Percentiles rank a stretch among this genome's conserved stretches.
phyloP scores from a whole-genome alignment of 2,888 invertebrate species.

The Hymenopus coronatus region DNA sequence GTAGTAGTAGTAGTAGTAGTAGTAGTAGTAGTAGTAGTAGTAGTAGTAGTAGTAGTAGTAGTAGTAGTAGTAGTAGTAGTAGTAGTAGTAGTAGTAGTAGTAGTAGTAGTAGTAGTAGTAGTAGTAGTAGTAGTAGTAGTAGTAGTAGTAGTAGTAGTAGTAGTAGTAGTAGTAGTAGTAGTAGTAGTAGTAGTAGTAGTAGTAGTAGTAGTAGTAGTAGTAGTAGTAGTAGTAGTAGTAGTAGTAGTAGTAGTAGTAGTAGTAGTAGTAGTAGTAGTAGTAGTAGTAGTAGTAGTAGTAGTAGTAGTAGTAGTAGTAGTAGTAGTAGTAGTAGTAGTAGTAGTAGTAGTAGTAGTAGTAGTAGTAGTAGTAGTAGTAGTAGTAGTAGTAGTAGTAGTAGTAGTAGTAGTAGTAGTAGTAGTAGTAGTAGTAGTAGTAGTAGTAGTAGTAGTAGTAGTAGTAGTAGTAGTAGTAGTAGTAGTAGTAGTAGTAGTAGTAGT shows the following conservation, averaged over 20 bases:
- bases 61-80: neutral
- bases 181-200: neutral
- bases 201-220: neutral
- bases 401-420: neutral
- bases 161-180: neutral
- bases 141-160: neutral
- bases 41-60: neutral
- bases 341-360: neutral
- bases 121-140: neutral
- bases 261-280: neutral
- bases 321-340: neutral
- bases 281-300: neutral
- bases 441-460: neutral
- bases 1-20: neutral
- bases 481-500: neutral
- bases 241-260: neutral
- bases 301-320: neutral
- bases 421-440: neutral
- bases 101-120: neutral
- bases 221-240: neutral
- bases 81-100: neutral
- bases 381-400: neutral
- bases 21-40: neutral
- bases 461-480: neutral
- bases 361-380: neutral